Evolutionary conservation across 2,797 vertebrate genomes (phyloP), one percentile per base, ranked within the genome.

Genomic region (Tachyglossus aculeatus): DNA sequence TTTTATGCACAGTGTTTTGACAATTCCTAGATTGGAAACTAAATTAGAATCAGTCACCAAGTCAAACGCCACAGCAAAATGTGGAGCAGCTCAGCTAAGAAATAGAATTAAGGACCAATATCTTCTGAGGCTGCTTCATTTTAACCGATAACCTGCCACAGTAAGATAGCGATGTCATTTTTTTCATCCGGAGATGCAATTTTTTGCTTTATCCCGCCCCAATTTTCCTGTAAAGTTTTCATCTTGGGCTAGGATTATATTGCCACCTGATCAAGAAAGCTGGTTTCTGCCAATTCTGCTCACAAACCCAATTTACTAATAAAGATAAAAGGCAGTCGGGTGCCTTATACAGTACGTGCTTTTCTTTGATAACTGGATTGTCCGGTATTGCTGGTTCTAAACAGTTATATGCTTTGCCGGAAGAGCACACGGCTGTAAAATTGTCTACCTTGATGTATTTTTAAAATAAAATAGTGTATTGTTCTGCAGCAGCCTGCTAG

Each of bases 251-350:
- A 73, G 33, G 78, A 52, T 27, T 67, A 15, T 38, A 5, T 67
- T 67, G 56, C 63, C 72, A 83, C 57, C 57, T 76, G 57, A 39
- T 74, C 73, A 63, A 24, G 38, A 63, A 68, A 78, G 7, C 79
- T 48, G 51, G 58, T 79, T 83, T 31, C 13, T 12, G 66, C 27
- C 21, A 43, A 21, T 52, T 9, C 48, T 50, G 45, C 21, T n/a
- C 51, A 24, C 39, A 77, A 78, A 82, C 47, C 39, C 13, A 12
- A 39, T 71, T 68, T 81, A 3, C 53, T 68, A 59, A 41, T 43
- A 64, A 71, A 37, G 68, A 9, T 25, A 48, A 33, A 48, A 48
- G 12, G 9, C 53, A 71, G 55, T 51, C 6, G 4, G 21, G 24
- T 29, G 66, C 71, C 38, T 44, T 44, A n/a, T n/a, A n/a, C n/a